Percentiles rank a stretch among this genome's conserved stretches.
These are phyloP conservation scores for Meta bourneti DNA, from an alignment of 2,888 invertebrate genomes.

Conservation along the genomic window DNA sequence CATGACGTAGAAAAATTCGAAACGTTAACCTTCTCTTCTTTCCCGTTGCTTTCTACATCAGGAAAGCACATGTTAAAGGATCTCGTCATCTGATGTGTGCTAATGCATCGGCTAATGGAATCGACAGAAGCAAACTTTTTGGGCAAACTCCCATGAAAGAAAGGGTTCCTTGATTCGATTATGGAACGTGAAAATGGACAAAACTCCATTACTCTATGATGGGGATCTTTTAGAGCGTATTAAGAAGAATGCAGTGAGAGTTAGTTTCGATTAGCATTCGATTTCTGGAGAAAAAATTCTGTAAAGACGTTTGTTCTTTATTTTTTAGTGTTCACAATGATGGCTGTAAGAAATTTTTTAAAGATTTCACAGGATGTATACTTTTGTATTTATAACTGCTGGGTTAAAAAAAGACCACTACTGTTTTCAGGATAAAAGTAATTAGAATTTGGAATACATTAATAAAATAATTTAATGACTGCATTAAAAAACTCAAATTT, in stretches of 20 bases:
- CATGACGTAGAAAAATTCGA: too few species aligned
- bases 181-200: not conserved
- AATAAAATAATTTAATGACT: too few species aligned
- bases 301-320: not conserved
- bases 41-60: too few species aligned
- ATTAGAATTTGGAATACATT: too few species aligned
- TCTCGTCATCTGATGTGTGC: not conserved
- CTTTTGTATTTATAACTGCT: too few species aligned
- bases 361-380: too few species aligned
- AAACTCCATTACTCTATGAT: not conserved
- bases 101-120: not conserved
- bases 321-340: too few species aligned
- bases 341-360: too few species aligned
- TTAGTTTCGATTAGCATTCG: not conserved
- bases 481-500: too few species aligned
- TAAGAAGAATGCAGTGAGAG: not conserved
- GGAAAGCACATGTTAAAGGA: not conserved
- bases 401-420: too few species aligned
- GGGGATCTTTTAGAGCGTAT: not conserved
- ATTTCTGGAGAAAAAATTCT: not conserved
- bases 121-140: not conserved
- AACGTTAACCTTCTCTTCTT: too few species aligned
- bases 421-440: too few species aligned
- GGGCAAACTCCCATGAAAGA: not conserved
- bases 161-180: not conserved